Conservation (phyloP, 1,140 invertebrate species). For the Cyclina sinensis region DNA sequence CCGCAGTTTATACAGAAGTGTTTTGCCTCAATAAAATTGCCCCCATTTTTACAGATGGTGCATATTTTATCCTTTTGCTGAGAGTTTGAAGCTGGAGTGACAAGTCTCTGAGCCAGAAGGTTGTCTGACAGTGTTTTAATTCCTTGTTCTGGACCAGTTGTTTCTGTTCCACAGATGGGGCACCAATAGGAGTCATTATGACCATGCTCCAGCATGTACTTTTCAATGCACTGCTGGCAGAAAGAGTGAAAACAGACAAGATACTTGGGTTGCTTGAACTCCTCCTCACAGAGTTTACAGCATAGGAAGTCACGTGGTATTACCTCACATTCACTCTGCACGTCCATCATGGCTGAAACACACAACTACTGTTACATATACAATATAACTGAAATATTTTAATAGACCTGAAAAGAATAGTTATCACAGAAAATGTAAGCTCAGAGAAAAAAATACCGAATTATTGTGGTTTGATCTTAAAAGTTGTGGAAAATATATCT, state of each 20-base stretch:
- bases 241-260: constrained; percentile 97
- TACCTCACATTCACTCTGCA: constrained; percentile 75
- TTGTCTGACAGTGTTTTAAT: constrained; percentile 74
- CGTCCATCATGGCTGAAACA: constrained; percentile 77
- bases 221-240: constrained; percentile 93
- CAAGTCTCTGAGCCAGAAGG: constrained; percentile 77
- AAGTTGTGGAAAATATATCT: no score
- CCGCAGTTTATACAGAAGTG: constrained; percentile 79
- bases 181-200: constrained; percentile 74
- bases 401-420: no score
- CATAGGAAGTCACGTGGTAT: constrained; percentile 81
- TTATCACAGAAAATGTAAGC: no score
- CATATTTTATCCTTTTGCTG: constrained; percentile 69
- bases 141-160: constrained; percentile 40
- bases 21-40: constrained; percentile 73
- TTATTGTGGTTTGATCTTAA: no score
- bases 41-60: constrained; percentile 74
- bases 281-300: constrained; percentile 84
- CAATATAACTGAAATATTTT: no score
- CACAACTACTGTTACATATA: no score
- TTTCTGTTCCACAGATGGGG: constrained; percentile 79
- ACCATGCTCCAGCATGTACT: constrained; percentile 67
- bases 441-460: no score
- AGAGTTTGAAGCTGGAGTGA: constrained; percentile 65
- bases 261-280: constrained; percentile 90